Evolutionary conservation across 1,140 invertebrate genomes (phyloP).

Genomic region (Zaprionus ornatus): DNA sequence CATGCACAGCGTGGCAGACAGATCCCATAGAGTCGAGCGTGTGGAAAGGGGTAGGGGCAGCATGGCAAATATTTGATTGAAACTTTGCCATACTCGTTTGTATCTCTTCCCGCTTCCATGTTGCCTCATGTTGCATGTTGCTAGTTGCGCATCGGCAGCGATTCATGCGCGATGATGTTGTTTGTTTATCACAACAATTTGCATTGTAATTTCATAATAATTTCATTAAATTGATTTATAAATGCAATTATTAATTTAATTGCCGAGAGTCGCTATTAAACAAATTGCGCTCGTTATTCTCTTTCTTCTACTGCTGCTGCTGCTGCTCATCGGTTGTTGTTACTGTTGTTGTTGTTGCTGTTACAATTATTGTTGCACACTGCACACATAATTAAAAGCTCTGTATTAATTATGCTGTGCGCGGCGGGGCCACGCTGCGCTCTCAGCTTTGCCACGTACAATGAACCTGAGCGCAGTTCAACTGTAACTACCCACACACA

Average conservation of each 20-base stretch:
- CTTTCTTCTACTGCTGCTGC: not conserved
- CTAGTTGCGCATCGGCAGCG: not conserved
- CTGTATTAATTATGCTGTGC: conserved; percentile 42
- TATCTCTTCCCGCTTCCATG: conserved; percentile 7
- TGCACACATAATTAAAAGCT: conserved; percentile 39
- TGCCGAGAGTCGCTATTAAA: conserved; percentile 29
- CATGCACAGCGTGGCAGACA: not conserved
- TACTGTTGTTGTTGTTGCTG: not conserved
- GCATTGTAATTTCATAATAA: conserved; percentile 63
- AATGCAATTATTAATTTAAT: conserved; percentile 68
- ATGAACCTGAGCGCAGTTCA: conserved; percentile 34
- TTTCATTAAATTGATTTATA: conserved; percentile 74
- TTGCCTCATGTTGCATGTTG: conserved; percentile 7
- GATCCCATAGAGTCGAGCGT: not conserved
- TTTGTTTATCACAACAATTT: conserved; percentile 30
- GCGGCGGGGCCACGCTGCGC: conserved; percentile 2
- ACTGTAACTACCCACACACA: conserved; percentile 4
- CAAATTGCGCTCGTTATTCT: conserved; percentile 15
- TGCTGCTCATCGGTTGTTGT: not conserved
- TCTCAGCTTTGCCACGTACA: conserved; percentile 17
- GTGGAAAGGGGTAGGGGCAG: not conserved
- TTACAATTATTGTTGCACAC: conserved; percentile 26
- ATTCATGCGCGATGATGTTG: not conserved
- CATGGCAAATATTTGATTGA: conserved; percentile 39
- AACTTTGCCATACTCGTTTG: conserved; percentile 19